These are phyloP conservation scores for Cavia porcellus DNA, from an alignment of 2,113 vertebrate species.

Conservation along the genomic window DNA sequence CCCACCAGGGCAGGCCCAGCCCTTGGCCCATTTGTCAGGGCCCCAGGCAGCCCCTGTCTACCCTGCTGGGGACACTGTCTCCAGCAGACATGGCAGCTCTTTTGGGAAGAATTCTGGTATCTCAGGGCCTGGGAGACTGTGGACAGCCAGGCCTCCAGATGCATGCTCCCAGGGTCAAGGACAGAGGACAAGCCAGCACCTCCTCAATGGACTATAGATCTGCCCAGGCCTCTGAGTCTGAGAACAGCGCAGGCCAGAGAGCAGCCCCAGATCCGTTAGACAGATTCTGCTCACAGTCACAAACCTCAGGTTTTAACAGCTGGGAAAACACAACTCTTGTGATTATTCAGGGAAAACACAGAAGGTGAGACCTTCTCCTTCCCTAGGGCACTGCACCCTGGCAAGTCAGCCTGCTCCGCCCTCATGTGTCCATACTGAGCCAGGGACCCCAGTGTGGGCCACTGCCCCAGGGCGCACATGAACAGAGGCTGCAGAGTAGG, in stretches of 20 bases:
- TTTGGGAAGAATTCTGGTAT: too few relatives aligned
- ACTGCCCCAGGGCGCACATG: neutral
- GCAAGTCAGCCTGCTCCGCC: neutral
- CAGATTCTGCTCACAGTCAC: rapidly evolving
- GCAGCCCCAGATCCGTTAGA: neutral
- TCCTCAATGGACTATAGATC: neutral
- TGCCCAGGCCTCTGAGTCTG: neutral
- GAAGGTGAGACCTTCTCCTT: neutral
- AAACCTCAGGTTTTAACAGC: neutral
- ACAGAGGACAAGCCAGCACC: neutral
- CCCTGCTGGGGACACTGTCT: neutral
- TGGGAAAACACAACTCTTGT: neutral
- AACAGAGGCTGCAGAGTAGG: rapidly evolving
- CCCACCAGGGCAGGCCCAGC: neutral
- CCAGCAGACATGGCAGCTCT: neutral
- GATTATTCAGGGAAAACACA: neutral
- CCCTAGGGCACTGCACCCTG: neutral
- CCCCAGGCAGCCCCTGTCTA: neutral
- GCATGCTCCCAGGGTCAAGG: neutral
- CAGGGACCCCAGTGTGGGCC: neutral
- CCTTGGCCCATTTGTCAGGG: neutral
- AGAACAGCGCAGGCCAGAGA: neutral
- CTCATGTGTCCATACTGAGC: neutral
- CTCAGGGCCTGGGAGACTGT: neutral
- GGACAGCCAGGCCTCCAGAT: neutral